Evolutionary conservation across 53 echinoderm and acorn worm species (phyloP).

Genomic region (Paracentrotus lividus): DNA sequence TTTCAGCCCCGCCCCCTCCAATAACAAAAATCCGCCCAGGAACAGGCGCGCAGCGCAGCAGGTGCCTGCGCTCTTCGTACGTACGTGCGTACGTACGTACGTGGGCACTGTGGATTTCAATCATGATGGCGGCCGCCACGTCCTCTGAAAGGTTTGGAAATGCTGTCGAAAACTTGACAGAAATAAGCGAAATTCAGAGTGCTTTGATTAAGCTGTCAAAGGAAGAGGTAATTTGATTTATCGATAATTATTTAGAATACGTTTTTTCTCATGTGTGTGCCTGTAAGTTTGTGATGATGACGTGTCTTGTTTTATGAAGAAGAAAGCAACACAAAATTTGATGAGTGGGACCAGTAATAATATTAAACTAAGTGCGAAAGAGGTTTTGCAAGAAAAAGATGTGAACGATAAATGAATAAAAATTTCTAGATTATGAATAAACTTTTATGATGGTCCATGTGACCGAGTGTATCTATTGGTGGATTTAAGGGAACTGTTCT

Average conservation of each 20-base stretch:
- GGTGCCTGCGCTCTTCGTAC: too few species aligned
- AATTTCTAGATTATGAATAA: too few species aligned
- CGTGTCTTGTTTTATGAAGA: neutral
- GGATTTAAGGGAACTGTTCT: too few species aligned
- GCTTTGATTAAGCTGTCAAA: slow-evolving; percentile 86
- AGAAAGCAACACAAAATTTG: neutral
- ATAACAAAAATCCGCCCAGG: too few species aligned
- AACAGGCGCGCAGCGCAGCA: too few species aligned
- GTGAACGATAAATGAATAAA: too few species aligned
- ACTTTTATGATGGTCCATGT: too few species aligned
- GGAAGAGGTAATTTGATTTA: slow-evolving; percentile 80
- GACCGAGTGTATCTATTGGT: too few species aligned
- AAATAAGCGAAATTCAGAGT: slow-evolving; percentile 92
- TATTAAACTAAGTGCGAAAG: too few species aligned
- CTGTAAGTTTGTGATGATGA: neutral
- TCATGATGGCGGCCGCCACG: slow-evolving; percentile 99
- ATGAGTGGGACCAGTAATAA: neutral
- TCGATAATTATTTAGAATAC: neutral
- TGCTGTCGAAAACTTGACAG: slow-evolving; percentile 88
- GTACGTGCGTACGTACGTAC: neutral
- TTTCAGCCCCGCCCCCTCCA: too few species aligned
- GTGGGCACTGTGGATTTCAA: neutral
- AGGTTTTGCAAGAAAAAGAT: too few species aligned
- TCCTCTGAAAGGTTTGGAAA: slow-evolving; percentile 74
- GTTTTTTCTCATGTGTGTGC: neutral